Evolutionary conservation across 2,113 vertebrate species (phyloP).

Genomic region (Sterrhoptilus dennistouni): DNA sequence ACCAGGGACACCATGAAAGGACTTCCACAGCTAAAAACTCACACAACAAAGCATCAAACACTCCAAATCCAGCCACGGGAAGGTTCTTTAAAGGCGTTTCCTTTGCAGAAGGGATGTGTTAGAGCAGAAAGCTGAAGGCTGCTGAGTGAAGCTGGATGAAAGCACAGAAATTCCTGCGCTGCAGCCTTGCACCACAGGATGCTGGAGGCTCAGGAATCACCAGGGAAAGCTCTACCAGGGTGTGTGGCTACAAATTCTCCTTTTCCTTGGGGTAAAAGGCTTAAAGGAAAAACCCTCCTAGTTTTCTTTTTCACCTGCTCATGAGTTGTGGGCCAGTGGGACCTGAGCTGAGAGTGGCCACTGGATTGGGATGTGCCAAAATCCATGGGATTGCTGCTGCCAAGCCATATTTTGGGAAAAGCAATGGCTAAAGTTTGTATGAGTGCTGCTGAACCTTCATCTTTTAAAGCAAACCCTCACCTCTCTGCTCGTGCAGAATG

Average conservation of each 20-base stretch:
- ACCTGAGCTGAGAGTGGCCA: not conserved
- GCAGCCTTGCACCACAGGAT: fast-evolving
- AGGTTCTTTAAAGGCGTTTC: not conserved
- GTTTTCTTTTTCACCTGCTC: not conserved
- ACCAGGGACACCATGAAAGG: fast-evolving
- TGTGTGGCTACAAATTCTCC: not conserved
- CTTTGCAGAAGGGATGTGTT: not conserved
- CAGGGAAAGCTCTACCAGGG: not conserved
- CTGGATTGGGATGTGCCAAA: not conserved
- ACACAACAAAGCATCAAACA: not conserved
- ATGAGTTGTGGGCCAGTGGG: not conserved
- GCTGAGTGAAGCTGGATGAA: not conserved
- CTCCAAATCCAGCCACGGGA: fast-evolving
- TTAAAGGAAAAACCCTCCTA: not conserved
- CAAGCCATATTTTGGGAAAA: not conserved
- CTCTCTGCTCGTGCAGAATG: not conserved
- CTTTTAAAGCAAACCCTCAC: not conserved
- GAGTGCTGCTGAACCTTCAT: not conserved
- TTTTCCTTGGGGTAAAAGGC: not conserved
- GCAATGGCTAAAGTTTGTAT: not conserved
- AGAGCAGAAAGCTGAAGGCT: not conserved
- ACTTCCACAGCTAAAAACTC: not conserved
- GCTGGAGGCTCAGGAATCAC: not conserved
- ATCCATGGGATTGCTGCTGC: not conserved
- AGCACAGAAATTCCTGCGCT: not conserved